Evolutionary conservation across 2,888 invertebrate genomes (phyloP).

Genomic region (Siphonodentalium dalli): DNA sequence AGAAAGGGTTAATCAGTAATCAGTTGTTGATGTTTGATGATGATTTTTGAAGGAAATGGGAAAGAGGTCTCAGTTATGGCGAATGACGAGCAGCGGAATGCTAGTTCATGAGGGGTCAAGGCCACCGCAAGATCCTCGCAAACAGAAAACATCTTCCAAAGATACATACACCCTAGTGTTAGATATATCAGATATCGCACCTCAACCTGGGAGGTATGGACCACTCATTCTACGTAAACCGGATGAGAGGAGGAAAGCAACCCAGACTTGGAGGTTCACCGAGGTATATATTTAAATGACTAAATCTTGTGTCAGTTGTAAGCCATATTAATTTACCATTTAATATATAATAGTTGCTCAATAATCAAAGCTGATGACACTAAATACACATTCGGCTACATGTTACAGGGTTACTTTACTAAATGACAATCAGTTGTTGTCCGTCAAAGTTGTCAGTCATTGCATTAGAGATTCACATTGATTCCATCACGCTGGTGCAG

Average conservation of each 20-base stretch:
- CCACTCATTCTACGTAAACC: conserved; percentile 82
- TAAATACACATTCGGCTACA: too few relatives aligned
- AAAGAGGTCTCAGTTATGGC: conserved; percentile 82
- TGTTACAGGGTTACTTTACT: too few relatives aligned
- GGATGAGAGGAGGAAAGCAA: conserved; percentile 82
- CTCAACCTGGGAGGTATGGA: conserved; percentile 80
- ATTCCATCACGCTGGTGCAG: too few relatives aligned
- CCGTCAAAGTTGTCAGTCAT: too few relatives aligned
- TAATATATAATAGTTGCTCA: too few relatives aligned
- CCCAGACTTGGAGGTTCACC: conserved; percentile 92
- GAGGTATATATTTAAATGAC: conserved; percentile 48
- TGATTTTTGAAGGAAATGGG: conserved; percentile 51
- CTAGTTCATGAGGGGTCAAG: conserved; percentile 89
- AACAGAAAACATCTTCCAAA: conserved; percentile 28
- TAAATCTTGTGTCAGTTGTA: neutral
- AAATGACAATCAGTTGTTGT: too few relatives aligned
- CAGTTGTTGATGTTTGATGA: neutral
- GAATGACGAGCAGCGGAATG: conserved; percentile 87
- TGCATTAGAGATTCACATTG: too few relatives aligned
- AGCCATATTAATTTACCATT: neutral
- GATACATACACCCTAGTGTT: conserved; percentile 71
- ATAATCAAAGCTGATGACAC: too few relatives aligned
- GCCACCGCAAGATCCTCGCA: conserved; percentile 66
- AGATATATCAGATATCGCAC: conserved; percentile 87
- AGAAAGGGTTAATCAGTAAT: too few relatives aligned